Evolutionary conservation across 37 sponge, comb jelly and placozoan genomes (phyloP), one percentile per base, ranked within the genome.

Genomic region (Eunapius fragilis): DNA sequence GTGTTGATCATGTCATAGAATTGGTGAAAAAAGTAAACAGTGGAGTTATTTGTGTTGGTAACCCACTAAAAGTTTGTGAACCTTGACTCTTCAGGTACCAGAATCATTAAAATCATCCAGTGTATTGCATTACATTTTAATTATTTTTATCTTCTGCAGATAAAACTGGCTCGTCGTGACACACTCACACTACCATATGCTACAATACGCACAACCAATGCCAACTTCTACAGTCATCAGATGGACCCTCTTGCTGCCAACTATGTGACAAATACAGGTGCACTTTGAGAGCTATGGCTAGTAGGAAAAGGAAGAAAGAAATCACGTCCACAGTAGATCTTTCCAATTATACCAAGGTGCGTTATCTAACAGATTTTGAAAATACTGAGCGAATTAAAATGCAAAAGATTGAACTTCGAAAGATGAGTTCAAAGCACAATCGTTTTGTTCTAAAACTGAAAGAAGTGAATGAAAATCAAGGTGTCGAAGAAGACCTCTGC

Each of bases 401-500:
- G 58, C 58, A 58, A 13, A 58, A 58, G 17, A 58, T 58, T 58
- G 58, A 58, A 58, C 58, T 58, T 4, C 14, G 58, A 17, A 58
- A 58, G 22, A 58, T 11, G 58, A 58, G 58, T 58, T 17, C 22
- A 58, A 58, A 58, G 58, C 7, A 58, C 19, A 58, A 58, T 58
- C 58, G 58, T 17, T 19, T 58, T 19, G 58, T 58, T 58, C 22
- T 33, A 50, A 71, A 72, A 58, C 19, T 83, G 70, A 45, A 27
- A 37, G 47, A 37, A 37, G 69, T 33, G 2, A 67, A 76, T 30
- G 25, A 76, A 0, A 70, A 85, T 31, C 71, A 76, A 33, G 77
- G 30, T 2, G 12, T 68, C n/a, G 67, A 76, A 25, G 68, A 76
- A 49, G 85, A 75, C 35, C 17, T 83, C 28, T n/a, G 23, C n/a